These are phyloP conservation scores for Acanthococcus lagerstroemiae DNA, from an alignment of 2,888 invertebrate species.

Conservation along the genomic window DNA sequence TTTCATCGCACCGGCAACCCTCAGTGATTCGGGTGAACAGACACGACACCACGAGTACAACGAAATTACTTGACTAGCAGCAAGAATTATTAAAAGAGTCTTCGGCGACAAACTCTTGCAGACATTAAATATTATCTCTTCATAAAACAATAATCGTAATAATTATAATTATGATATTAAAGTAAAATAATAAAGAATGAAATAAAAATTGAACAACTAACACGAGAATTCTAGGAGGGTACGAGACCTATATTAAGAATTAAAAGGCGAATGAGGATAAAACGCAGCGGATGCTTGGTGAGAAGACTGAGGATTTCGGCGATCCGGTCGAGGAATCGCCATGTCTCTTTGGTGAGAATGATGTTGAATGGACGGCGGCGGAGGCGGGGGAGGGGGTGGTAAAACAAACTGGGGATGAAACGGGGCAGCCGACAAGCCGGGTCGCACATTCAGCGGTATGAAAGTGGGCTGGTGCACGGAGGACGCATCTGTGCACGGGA, in stretches of 20 bases:
- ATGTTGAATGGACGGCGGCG: not conserved
- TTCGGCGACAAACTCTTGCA: too few relatives aligned
- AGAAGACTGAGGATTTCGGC: conserved; percentile 2
- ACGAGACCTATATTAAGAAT: conserved; percentile 8
- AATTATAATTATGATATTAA: too few relatives aligned
- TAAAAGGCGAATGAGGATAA: conserved; percentile 11
- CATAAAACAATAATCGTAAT: too few relatives aligned
- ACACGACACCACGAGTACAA: too few relatives aligned
- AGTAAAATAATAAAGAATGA: too few relatives aligned
- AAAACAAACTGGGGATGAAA: conserved; percentile 7
- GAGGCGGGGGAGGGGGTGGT: conserved; percentile 15
- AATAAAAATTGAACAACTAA: too few relatives aligned
- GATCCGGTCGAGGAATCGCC: not conserved
- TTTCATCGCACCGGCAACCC: too few relatives aligned
- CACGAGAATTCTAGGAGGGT: too few relatives aligned
- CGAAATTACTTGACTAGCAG: too few relatives aligned
- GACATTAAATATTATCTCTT: too few relatives aligned
- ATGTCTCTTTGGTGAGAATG: not conserved
- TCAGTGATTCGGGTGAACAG: too few relatives aligned
- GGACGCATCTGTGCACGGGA: not conserved
- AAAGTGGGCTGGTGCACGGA: conserved; percentile 1
- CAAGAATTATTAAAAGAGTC: too few relatives aligned
- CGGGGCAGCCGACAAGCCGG: conserved; percentile 4
- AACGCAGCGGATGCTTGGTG: conserved; percentile 7
- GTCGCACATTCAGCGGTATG: conserved; percentile 13